Conservation (phyloP, 2,888 invertebrate species). For the Phengaris alcon region DNA sequence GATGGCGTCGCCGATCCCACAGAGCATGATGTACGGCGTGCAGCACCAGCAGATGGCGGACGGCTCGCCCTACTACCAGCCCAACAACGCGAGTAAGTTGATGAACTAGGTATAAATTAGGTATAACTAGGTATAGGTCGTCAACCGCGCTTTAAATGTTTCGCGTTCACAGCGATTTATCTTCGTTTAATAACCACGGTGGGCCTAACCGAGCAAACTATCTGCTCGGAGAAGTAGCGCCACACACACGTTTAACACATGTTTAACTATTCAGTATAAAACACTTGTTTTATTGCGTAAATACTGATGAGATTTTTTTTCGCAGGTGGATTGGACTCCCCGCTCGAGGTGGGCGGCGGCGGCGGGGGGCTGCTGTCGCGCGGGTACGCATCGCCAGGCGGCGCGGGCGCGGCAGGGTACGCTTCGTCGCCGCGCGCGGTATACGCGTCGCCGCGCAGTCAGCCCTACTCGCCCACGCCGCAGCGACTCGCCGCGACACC, state of each 20-base stretch:
- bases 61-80: conserved; percentile 57
- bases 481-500: conserved; percentile 56
- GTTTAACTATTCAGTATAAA: too few species aligned
- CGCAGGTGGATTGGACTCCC: conserved; percentile 49
- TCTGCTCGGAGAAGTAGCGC: too few species aligned
- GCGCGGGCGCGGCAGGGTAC: conserved; percentile 41
- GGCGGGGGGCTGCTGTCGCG: conserved; percentile 38
- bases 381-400: conserved; percentile 41
- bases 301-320: background rate
- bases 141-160: too few species aligned
- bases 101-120: background rate
- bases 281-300: too few species aligned
- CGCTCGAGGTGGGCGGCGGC: conserved; percentile 47
- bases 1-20: conserved; percentile 47
- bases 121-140: too few species aligned
- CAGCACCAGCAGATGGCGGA: conserved; percentile 49
- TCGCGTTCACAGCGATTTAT: too few species aligned
- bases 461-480: conserved; percentile 63
- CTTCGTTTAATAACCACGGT: too few species aligned
- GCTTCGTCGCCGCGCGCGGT: conserved; percentile 62
- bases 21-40: conserved; percentile 47
- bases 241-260: too few species aligned
- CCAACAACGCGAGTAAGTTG: conserved; percentile 40
- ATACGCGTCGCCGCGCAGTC: conserved; percentile 68
- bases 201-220: too few species aligned